Evolutionary conservation across 2,888 invertebrate genomes (phyloP), one percentile per base, ranked within the genome.

Genomic region (Synergus umbraculus): DNA sequence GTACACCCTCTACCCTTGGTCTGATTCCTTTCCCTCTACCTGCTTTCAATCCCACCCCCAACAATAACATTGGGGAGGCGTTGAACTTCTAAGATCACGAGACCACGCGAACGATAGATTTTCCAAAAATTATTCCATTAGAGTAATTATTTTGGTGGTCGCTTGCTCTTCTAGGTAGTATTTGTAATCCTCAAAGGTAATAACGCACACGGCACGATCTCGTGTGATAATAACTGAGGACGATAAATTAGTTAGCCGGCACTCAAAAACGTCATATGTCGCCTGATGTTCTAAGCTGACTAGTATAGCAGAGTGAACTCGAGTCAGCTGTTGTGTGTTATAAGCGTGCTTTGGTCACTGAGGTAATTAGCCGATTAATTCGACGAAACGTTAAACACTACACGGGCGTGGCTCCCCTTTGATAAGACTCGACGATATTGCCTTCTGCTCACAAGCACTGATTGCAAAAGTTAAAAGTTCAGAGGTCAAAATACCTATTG

Each of bases 101-200:
- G 66, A 78, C 80, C 83, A 83, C 83, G 83, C 83, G 77, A 83
- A 79, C 78, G 78, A 84, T 86, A 84, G 83, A 85, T 86, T 85
- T 84, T 82, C 83, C 65, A 85, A 87, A 83, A 85, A 84, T 88
- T 87, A 87, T 88, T 90, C 90, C 90, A 91, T 91, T 90, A 90
- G 87, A 87, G 88, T 91, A 90, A 91, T 91, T 91, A 88, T 88
- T 85, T 83, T 83, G 78, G 41, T 73, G 79, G 79, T 82, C 63
- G 67, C 41, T 41, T 65, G 41, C 18, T 78, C 78, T 79, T 46
- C 22, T 60, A 76, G 77, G 76, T 78, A 78, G 77, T n/a, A n/a
- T 49, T 22, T 83, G 69, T 73, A 49, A 65, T 58, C 63, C 37
- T 65, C 44, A 54, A 37, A 66, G 82, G 79, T 85, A 86, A 87